A percentile compares a stretch with the other conserved stretches of the same genome.
Evolutionary conservation across 2,888 invertebrate species (phyloP).

Genomic region (Eucriotettix oculatus): DNA sequence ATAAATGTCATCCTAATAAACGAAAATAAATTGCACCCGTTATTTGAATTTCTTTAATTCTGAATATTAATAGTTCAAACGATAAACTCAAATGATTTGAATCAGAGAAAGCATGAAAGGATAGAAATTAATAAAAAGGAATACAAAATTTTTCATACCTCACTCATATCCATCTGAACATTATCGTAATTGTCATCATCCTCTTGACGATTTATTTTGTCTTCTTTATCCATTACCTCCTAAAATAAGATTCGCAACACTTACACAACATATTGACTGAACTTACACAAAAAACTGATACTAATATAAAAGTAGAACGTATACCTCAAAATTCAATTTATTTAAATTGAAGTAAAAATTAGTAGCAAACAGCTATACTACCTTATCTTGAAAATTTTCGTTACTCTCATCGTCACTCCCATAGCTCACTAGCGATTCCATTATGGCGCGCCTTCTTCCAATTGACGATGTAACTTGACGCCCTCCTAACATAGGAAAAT

Average conservation of each 20-base stretch:
- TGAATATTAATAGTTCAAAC: neutral
- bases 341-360: too few species aligned
- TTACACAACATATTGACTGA: too few species aligned
- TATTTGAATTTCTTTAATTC: too few species aligned
- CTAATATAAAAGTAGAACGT: too few species aligned
- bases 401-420: slow-evolving; percentile 64
- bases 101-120: neutral
- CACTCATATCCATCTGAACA: slow-evolving; percentile 65
- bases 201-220: slow-evolving; percentile 3
- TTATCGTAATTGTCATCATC: slow-evolving; percentile 53
- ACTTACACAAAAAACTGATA: too few species aligned
- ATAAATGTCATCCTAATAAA: too few species aligned
- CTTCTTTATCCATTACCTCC: neutral
- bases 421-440: slow-evolving; percentile 63
- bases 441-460: slow-evolving; percentile 19
- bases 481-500: too few species aligned
- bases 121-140: neutral
- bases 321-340: too few species aligned
- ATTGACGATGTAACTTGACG: too few species aligned
- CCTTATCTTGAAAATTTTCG: slow-evolving; percentile 24
- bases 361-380: slow-evolving; percentile 4
- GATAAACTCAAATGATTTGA: neutral
- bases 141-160: slow-evolving; percentile 23
- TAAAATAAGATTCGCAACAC: too few species aligned
- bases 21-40: too few species aligned